Evolutionary conservation across 2,113 vertebrate genomes (phyloP).

Genomic region (Pseudorectes ferrugineus): DNA sequence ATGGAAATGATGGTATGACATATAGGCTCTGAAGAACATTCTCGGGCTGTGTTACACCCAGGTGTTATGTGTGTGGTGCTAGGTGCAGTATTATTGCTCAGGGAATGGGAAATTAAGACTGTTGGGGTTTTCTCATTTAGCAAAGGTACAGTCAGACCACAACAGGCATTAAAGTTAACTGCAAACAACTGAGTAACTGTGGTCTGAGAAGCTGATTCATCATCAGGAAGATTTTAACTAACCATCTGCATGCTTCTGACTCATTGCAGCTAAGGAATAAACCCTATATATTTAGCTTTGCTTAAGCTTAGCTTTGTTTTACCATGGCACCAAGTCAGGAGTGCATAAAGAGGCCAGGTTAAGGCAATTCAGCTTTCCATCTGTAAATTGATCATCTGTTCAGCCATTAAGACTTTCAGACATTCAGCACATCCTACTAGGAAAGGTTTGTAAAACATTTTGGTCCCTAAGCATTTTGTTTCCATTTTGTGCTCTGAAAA

Average conservation of each 20-base stretch:
- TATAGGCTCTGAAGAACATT: neutral
- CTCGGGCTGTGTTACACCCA: neutral
- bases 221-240: neutral
- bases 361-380: neutral
- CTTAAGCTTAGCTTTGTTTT: neutral
- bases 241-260: neutral
- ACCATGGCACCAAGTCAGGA: neutral
- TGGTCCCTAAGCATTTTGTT: conserved; percentile 26
- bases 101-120: neutral
- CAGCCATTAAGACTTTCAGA: neutral
- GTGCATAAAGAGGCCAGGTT: neutral
- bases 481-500: conserved; percentile 39
- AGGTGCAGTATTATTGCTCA: neutral
- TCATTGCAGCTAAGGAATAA: neutral
- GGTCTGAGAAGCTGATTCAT: neutral
- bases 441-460: neutral
- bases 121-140: neutral
- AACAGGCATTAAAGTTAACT: neutral
- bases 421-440: neutral
- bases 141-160: neutral
- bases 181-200: neutral
- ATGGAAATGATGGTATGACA: neutral
- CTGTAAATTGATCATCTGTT: neutral
- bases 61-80: neutral
- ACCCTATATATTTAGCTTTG: neutral